These are phyloP conservation scores for Plutella xylostella DNA, from an alignment of 2,888 invertebrate species.

Conservation along the genomic window DNA sequence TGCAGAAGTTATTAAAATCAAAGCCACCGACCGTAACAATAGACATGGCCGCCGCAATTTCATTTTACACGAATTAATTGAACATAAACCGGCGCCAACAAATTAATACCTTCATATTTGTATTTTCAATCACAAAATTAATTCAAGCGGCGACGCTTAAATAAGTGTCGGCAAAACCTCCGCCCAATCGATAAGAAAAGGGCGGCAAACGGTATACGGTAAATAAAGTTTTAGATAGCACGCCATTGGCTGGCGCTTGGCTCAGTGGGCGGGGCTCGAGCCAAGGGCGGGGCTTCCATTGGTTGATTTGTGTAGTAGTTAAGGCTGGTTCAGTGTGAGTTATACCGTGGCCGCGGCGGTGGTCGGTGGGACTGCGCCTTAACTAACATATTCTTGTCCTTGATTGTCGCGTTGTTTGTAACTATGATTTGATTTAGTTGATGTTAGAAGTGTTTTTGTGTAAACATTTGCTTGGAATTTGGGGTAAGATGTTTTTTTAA, in stretches of 20 bases:
- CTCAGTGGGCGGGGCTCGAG: constrained; percentile 5
- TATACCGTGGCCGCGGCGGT: constrained; percentile 21
- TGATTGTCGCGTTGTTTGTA: constrained; percentile 2
- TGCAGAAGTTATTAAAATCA: background rate
- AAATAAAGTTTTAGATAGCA: constrained; percentile 50
- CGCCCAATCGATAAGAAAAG: constrained; percentile 59
- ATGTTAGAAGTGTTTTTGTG: background rate
- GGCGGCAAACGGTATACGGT: constrained; percentile 53
- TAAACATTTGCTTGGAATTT: background rate
- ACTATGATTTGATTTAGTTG: constrained; percentile 18
- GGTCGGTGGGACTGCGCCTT: background rate
- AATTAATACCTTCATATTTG: constrained; percentile 41
- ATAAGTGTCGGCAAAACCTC: constrained; percentile 42
- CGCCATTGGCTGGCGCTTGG: constrained; percentile 29
- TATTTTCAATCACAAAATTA: constrained; percentile 68
- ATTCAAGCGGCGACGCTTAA: constrained; percentile 54
- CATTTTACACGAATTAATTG: constrained; percentile 31
- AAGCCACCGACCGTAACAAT: background rate
- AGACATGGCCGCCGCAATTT: background rate
- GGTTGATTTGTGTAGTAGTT: constrained; percentile 21
- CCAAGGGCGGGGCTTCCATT: constrained; percentile 28
- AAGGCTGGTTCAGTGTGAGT: constrained; percentile 4
- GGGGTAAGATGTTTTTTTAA: background rate
- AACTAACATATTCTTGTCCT: constrained; percentile 1
- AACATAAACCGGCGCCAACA: constrained; percentile 34